phyloP scores from a whole-genome alignment of 2,888 invertebrate genomes.

The Plagodis dolabraria region DNA sequence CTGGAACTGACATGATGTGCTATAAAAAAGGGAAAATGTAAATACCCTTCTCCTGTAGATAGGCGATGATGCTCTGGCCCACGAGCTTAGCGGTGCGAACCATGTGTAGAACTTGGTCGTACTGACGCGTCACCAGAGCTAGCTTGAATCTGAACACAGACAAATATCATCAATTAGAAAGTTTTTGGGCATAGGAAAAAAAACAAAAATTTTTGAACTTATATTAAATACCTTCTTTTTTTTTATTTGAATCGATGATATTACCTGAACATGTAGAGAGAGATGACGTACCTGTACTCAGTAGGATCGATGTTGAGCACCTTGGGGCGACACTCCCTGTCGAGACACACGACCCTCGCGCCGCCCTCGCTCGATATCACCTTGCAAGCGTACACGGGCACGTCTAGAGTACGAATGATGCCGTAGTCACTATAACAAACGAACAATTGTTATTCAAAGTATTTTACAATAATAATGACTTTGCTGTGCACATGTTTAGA shows the following conservation, averaged over 20 bases:
- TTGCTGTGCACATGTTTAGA: no score
- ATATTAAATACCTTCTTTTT: no score
- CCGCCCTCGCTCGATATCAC: constrained; percentile 91
- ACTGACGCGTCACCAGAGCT: constrained; percentile 97
- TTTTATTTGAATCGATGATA: no score
- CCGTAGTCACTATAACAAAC: constrained; percentile 92
- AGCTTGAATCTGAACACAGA: constrained; percentile 90
- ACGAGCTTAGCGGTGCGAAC: constrained; percentile 98
- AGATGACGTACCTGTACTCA: constrained; percentile 89
- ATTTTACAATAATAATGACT: no score
- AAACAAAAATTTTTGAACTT: background rate
- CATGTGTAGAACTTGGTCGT: constrained; percentile 97
- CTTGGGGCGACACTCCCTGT: constrained; percentile 95
- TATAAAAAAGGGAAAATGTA: no score
- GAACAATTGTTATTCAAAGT: background rate
- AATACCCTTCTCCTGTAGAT: constrained; percentile 97
- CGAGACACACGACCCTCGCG: constrained; percentile 93
- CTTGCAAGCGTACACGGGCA: constrained; percentile 98
- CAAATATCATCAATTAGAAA: background rate
- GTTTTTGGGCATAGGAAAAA: background rate
- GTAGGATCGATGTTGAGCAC: constrained; percentile 98
- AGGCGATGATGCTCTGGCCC: constrained; percentile 99
- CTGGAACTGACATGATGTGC: no score
- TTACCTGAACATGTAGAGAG: no score
- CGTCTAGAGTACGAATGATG: constrained; percentile 98